Evolutionary conservation across 1,140 invertebrate genomes (phyloP).

Genomic region (Subanguina moxae): DNA sequence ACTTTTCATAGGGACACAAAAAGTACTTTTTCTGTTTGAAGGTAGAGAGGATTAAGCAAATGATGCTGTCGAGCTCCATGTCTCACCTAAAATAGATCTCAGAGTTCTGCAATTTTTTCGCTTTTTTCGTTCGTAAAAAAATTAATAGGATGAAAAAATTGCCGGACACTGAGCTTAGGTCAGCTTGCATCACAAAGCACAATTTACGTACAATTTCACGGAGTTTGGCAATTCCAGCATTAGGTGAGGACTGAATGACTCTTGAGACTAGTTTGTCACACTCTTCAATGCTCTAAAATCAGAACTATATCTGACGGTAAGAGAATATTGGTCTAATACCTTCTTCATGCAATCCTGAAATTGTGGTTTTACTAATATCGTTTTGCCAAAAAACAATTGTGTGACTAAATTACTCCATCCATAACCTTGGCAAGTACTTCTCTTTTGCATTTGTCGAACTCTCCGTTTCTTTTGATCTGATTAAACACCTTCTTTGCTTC

Average conservation of each 20-base stretch:
- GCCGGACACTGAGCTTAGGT: too few relatives aligned
- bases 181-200: too few relatives aligned
- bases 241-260: not conserved
- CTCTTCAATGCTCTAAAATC: not conserved
- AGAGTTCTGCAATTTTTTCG: too few relatives aligned
- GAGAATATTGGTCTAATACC: not conserved
- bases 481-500: constrained; percentile 3
- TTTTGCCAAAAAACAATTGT: not conserved
- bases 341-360: constrained; percentile 3
- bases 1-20: not conserved
- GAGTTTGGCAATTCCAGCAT: not conserved
- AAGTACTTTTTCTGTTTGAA: not conserved
- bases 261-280: not conserved
- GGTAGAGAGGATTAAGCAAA: not conserved
- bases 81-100: not conserved
- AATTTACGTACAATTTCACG: not conserved
- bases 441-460: constrained; percentile 9
- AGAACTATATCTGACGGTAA: too few relatives aligned
- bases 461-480: constrained; percentile 9
- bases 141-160: too few relatives aligned
- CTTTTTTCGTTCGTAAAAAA: too few relatives aligned
- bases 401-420: not conserved
- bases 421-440: constrained; percentile 5
- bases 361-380: not conserved
- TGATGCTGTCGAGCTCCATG: not conserved